phyloP scores from a whole-genome alignment of 2,797 vertebrate species.

The Artibeus jamaicensis region DNA sequence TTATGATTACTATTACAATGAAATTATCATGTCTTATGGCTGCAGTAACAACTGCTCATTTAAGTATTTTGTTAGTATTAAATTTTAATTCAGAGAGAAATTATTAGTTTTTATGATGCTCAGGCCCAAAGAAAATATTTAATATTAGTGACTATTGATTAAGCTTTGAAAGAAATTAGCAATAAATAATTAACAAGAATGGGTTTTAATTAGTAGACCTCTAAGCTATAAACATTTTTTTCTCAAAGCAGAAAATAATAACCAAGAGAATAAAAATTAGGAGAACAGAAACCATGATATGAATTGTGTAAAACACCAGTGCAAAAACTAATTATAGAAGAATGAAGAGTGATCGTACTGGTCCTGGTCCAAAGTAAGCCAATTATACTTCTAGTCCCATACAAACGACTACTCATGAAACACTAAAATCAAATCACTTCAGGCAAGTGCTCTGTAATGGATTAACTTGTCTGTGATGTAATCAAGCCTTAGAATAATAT shows the following conservation, averaged over 20 bases:
- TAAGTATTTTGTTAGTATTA: not conserved
- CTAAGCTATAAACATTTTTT: not conserved
- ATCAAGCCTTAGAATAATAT: constrained; percentile 72
- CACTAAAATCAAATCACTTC: constrained; percentile 73
- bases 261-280: not conserved
- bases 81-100: not conserved
- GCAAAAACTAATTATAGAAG: not conserved
- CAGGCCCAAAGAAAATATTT: not conserved
- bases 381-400: constrained; percentile 56
- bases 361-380: not conserved
- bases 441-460: constrained; percentile 65
- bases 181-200: not conserved
- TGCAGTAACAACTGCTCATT: not conserved
- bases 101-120: not conserved
- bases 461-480: constrained; percentile 75
- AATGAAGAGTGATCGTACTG: not conserved
- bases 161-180: not conserved
- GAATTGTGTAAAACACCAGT: not conserved
- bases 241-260: not conserved
- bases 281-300: not conserved
- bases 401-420: constrained; percentile 65
- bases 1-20: not conserved
- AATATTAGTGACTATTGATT: not conserved
- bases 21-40: not conserved
- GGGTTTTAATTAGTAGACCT: not conserved